These are phyloP conservation scores for Danio kyathit DNA, from an alignment of 2,797 vertebrate species.

Conservation along the genomic window DNA sequence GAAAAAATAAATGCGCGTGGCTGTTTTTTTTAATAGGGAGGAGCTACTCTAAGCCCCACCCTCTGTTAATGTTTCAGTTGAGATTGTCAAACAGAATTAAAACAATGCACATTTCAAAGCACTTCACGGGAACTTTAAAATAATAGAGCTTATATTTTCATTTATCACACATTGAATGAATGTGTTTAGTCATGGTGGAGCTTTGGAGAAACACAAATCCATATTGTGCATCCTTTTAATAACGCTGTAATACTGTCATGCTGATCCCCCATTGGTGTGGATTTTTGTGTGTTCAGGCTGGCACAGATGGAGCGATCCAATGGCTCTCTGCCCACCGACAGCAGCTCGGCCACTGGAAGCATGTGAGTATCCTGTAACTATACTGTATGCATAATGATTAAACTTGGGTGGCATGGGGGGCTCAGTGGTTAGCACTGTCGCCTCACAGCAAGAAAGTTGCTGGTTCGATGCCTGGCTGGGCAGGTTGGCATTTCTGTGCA, in stretches of 20 bases:
- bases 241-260: not conserved
- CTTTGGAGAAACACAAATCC: not conserved
- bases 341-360: conserved; percentile 95
- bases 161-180: not conserved
- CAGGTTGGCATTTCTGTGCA: too few relatives aligned
- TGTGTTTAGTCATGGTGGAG: not conserved
- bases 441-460: too few relatives aligned
- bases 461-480: too few relatives aligned
- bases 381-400: conserved; percentile 22
- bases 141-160: not conserved
- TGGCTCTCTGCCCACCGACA: conserved; percentile 94
- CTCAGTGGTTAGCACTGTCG: too few relatives aligned
- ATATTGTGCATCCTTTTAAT: not conserved
- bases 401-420: too few relatives aligned
- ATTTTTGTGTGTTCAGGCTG: conserved; percentile 76
- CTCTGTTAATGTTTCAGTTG: too few relatives aligned
- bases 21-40: too few relatives aligned
- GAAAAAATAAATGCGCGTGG: too few relatives aligned
- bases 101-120: too few relatives aligned
- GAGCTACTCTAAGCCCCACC: too few relatives aligned
- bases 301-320: conserved; percentile 97
- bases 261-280: not conserved
- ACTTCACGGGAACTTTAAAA: too few relatives aligned
- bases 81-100: too few relatives aligned
- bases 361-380: conserved; percentile 86